Evolutionary conservation across 2,888 invertebrate species (phyloP).

Genomic region (Nebria salina): DNA sequence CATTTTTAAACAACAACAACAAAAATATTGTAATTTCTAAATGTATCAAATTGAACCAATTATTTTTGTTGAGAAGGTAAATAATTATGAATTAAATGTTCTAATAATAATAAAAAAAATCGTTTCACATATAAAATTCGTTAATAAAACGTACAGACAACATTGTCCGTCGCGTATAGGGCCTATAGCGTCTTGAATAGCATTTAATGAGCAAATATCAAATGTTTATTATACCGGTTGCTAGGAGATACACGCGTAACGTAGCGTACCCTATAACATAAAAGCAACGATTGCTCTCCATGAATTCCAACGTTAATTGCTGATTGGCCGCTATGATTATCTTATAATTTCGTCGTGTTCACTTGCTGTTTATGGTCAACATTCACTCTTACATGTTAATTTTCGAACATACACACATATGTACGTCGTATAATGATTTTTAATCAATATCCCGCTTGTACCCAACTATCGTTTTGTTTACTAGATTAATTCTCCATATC

Average conservation of each 20-base stretch:
- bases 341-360: conserved; percentile 33
- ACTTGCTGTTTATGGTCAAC: conserved; percentile 15
- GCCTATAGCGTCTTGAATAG: conserved; percentile 31
- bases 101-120: neutral
- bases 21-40: too few species aligned
- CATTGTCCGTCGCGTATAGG: conserved; percentile 10
- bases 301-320: conserved; percentile 31
- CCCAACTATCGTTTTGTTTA: neutral
- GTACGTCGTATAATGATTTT: neutral
- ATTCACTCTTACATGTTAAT: conserved; percentile 38
- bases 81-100: too few species aligned
- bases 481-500: too few species aligned
- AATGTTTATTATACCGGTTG: conserved; percentile 45
- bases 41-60: neutral
- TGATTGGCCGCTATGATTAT: conserved; percentile 37
- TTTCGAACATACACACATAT: conserved; percentile 13
- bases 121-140: neutral
- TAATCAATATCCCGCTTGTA: neutral
- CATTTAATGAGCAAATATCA: conserved; percentile 43
- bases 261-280: conserved; percentile 8
- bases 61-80: too few species aligned
- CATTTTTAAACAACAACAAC: too few species aligned
- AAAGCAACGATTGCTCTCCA: conserved; percentile 34
- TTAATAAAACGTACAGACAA: neutral
- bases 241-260: conserved; percentile 24